A percentile compares a stretch with the other conserved stretches of the same genome.
These are phyloP conservation scores for Erythrocebus patas DNA, from an alignment of 2,113 vertebrate species.

Conservation along the genomic window DNA sequence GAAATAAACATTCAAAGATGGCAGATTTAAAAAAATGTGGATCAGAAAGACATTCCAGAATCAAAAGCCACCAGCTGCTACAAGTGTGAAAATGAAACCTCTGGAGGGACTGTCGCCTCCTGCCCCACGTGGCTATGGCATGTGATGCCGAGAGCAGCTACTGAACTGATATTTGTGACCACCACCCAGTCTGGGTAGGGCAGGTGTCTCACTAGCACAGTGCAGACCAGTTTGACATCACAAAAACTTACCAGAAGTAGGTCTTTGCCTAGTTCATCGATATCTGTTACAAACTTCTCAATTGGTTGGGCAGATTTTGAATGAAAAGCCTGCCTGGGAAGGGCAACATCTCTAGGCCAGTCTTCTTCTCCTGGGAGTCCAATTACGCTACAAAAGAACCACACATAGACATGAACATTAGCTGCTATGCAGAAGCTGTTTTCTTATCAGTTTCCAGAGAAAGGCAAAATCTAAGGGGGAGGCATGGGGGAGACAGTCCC, in stretches of 20 bases:
- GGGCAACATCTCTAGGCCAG: slow-evolving; percentile 96
- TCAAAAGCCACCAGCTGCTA: background rate
- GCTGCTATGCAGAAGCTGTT: background rate
- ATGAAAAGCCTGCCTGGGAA: slow-evolving; percentile 95
- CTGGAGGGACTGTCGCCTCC: background rate
- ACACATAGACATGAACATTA: background rate
- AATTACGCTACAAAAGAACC: slow-evolving; percentile 86
- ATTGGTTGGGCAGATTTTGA: slow-evolving; percentile 90
- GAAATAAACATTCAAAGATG: background rate
- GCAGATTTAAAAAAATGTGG: background rate
- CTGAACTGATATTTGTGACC: background rate
- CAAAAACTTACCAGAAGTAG: slow-evolving; percentile 91
- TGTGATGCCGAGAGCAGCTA: background rate
- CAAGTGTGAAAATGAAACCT: background rate
- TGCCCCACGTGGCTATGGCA: background rate
- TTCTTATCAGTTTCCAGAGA: background rate
- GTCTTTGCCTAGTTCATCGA: slow-evolving; percentile 94
- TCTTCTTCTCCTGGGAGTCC: slow-evolving; percentile 95
- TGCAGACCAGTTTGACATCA: background rate
- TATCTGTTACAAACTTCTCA: slow-evolving; percentile 94
- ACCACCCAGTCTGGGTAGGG: too few species aligned
- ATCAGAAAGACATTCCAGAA: slow-evolving; percentile 1
- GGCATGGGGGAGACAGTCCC: background rate
- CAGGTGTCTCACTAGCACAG: background rate
- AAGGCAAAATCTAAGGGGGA: background rate